Base-by-base conservation (phyloP, 30 jellyfish, hydroid and myxozoan genomes). In the Turritopsis dohrnii region DNA sequence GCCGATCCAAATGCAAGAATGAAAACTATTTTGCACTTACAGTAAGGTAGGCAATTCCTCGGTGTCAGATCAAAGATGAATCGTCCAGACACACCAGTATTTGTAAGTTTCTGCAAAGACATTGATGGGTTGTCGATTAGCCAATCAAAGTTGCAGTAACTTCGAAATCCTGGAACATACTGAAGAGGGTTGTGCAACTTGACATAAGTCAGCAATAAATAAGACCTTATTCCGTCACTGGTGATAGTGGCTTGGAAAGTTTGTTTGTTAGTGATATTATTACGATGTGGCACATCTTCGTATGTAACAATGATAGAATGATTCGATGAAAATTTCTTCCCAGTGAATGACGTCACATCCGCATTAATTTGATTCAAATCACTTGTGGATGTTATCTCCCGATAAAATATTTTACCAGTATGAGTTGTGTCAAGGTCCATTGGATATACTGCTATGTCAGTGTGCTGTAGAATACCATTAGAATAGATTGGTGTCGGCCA, bases 161-260 rank as follows among this genome's bases (percentile, higher is more conserved):
- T 41, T 41, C 13, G 5, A 41, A 41, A 41, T 41, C 60, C 60
- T 13, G 60, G 60, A 5, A 41, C 5, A 13, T 41, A 41, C 13
- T 41, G 60, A 5, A 13, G 13, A 41, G 60, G 9, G 13, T 41
- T 5, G 60, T 3, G 60, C 60, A 41, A n/a, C n/a, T n/a, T 41
- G 13, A 41, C 13, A 52, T 79, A 79, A 24, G 52, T 79, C 31
- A 79, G 21, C 8, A 79, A 25, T 17, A 29, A 77, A 29, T 79
- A 79, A 19, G 85, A 25, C 16, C 53, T 29, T 1, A 16, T 29
- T 21, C 30, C 76, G 29, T 79, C 53, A 21, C 83, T 29, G 23
- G 85, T 83, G 9, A 79, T 23, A 8, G 53, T 52, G 8, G 53
- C 85, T 53, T 79, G 79, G 21, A 79, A 79, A n/a, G 77, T 69